phyloP scores from a whole-genome alignment of 2,888 invertebrate genomes.

The Steinernema hermaphroditum region DNA sequence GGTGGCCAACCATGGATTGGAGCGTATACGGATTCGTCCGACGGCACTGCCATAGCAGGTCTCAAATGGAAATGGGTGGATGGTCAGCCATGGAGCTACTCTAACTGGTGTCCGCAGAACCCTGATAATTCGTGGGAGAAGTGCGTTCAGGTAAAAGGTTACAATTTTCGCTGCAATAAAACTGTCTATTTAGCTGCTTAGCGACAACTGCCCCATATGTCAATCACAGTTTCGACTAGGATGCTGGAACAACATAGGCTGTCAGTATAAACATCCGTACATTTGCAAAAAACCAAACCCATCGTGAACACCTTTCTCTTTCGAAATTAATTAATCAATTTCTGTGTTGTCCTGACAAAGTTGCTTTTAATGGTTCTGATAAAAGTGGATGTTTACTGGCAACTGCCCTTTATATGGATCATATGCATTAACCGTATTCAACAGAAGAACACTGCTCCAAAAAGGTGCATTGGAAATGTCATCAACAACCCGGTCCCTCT shows the following conservation, averaged over 20 bases:
- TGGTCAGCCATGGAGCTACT: not conserved
- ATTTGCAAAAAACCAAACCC: too few relatives aligned
- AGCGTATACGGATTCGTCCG: not conserved
- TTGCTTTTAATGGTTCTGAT: too few relatives aligned
- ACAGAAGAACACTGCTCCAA: too few relatives aligned
- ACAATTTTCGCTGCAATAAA: too few relatives aligned
- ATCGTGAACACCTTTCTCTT: too few relatives aligned
- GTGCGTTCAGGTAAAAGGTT: not conserved
- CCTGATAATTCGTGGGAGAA: not conserved
- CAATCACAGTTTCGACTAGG: not conserved
- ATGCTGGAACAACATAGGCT: constrained; percentile 10
- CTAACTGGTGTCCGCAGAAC: not conserved
- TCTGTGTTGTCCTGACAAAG: too few relatives aligned
- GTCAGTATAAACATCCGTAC: not conserved
- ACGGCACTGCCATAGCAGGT: not conserved
- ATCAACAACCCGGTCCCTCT: too few relatives aligned
- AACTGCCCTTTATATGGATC: too few relatives aligned
- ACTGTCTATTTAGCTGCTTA: not conserved
- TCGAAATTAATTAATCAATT: too few relatives aligned
- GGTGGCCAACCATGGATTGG: not conserved
- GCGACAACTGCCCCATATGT: not conserved
- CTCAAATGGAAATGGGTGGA: not conserved
- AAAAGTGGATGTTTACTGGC: too few relatives aligned
- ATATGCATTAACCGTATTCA: too few relatives aligned
- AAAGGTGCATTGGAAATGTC: too few relatives aligned